Conservation (phyloP, 1,140 invertebrate genomes). For the Heliconius hermathena region DNA sequence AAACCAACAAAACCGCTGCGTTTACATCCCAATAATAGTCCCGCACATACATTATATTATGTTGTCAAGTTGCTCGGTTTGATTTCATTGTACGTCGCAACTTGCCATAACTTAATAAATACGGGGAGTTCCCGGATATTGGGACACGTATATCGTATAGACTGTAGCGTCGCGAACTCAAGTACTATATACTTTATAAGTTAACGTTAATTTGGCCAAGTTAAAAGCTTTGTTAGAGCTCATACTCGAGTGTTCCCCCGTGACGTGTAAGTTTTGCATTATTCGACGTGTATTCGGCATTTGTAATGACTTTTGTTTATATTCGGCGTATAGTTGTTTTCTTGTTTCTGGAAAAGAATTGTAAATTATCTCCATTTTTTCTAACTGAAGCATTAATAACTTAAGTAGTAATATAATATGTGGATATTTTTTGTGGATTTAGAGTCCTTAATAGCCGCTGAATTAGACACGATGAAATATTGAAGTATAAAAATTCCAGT, state of each 20-base stretch:
- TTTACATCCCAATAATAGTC: neutral
- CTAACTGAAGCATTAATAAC: too few species aligned
- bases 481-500: too few species aligned
- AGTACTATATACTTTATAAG: constrained; percentile 31
- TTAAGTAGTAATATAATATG: too few species aligned
- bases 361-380: too few species aligned
- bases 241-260: neutral
- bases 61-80: constrained; percentile 45
- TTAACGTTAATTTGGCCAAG: constrained; percentile 22
- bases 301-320: neutral
- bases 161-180: constrained; percentile 16
- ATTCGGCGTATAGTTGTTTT: too few species aligned
- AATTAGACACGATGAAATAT: too few species aligned
- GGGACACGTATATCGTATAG: constrained; percentile 30
- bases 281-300: neutral
- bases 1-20: neutral
- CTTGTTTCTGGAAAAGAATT: too few species aligned
- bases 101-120: constrained; percentile 57
- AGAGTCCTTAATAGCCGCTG: too few species aligned
- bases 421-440: too few species aligned
- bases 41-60: constrained; percentile 26
- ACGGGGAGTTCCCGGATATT: constrained; percentile 47
- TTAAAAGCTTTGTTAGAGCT: constrained; percentile 4
- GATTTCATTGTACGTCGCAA: constrained; percentile 53
- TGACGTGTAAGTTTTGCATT: constrained; percentile 7